Percentiles rank a stretch among this genome's conserved stretches.
phyloP scores from a whole-genome alignment of 1,140 invertebrate genomes.

The Asobara japonica region DNA sequence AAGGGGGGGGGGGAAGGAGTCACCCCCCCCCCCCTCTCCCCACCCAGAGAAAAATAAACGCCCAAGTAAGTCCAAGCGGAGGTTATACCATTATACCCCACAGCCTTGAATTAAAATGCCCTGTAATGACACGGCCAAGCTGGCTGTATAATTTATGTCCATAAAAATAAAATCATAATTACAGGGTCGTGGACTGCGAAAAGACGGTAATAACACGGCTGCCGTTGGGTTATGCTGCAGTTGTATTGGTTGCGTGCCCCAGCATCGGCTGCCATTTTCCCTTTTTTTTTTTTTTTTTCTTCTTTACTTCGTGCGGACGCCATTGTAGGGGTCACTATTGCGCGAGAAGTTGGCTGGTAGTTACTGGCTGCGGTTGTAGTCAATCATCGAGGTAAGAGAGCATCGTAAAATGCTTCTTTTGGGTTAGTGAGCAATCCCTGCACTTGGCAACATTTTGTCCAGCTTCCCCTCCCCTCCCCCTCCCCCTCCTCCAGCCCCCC shows the following conservation, averaged over 20 bases:
- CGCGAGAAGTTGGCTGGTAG: no score
- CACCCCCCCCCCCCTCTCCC: no score
- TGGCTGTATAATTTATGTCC: slow-evolving; percentile 64
- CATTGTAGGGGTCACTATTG: no score
- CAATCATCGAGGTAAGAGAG: slow-evolving; percentile 25
- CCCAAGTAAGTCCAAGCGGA: slow-evolving; percentile 23
- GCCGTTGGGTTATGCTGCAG: slow-evolving; percentile 22
- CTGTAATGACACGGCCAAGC: slow-evolving; percentile 64
- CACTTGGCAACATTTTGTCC: neutral
- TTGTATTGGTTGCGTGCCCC: slow-evolving; percentile 30
- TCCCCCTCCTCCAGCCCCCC: neutral
- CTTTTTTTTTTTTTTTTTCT: no score
- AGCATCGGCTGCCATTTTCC: no score
- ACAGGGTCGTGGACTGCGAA: slow-evolving; percentile 61
- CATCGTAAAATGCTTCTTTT: slow-evolving; percentile 16
- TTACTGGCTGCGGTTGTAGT: slow-evolving; percentile 9
- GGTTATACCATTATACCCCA: slow-evolving; percentile 63
- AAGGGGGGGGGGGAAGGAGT: neutral
- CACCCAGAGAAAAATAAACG: neutral
- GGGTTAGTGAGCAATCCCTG: neutral
- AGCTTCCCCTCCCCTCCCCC: neutral
- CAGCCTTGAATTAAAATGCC: slow-evolving; percentile 66
- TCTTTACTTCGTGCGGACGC: no score
- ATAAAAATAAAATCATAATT: slow-evolving; percentile 68
- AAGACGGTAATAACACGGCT: slow-evolving; percentile 63